phyloP scores from a whole-genome alignment of 2,888 invertebrate genomes.

The Idaea aversata region DNA sequence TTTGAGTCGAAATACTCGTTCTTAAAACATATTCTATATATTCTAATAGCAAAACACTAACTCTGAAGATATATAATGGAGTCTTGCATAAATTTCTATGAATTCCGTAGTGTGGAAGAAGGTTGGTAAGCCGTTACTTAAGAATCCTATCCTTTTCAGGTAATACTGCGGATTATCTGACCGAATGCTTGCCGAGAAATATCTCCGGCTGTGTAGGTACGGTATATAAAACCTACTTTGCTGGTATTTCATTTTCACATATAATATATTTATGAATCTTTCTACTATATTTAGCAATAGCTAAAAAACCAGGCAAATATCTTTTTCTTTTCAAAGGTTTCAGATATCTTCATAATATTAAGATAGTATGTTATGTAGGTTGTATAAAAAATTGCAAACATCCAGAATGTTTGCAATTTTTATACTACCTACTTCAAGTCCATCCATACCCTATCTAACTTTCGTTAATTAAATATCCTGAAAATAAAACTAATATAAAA shows the following conservation, averaged over 20 bases:
- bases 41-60: background rate
- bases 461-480: background rate
- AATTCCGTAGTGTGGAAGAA: too few relatives aligned
- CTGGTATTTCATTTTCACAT: background rate
- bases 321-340: too few relatives aligned
- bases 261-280: too few relatives aligned
- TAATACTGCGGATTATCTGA: background rate
- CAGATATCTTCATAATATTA: too few relatives aligned
- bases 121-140: background rate
- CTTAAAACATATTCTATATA: background rate
- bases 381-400: too few relatives aligned
- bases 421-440: too few relatives aligned
- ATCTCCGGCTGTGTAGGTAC: background rate
- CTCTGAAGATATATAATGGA: background rate
- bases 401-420: too few relatives aligned
- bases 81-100: background rate
- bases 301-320: too few relatives aligned
- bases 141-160: background rate
- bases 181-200: background rate
- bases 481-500: background rate
- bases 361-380: too few relatives aligned
- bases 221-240: background rate
- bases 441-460: too few relatives aligned
- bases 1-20: too few relatives aligned
- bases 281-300: too few relatives aligned